These are phyloP conservation scores for Melikaiella ostensackeni DNA, from an alignment of 2,888 invertebrate species.

Conservation along the genomic window DNA sequence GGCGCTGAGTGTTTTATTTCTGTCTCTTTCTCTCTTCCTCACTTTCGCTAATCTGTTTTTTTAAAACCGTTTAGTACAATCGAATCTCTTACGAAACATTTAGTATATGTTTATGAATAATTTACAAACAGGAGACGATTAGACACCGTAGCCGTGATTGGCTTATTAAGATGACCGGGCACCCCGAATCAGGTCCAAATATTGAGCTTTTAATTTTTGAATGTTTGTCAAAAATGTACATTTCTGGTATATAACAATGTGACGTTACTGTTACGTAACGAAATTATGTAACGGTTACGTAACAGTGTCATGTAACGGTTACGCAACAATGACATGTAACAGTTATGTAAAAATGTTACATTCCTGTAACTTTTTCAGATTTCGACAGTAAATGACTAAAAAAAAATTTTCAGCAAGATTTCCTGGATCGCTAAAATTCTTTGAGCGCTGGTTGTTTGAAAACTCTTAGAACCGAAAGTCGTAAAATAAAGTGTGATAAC, in stretches of 20 bases:
- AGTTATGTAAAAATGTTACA: neutral
- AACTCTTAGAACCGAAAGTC: slow-evolving; percentile 9
- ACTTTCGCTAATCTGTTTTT: slow-evolving; percentile 41
- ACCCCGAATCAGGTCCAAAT: slow-evolving; percentile 50
- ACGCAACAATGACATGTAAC: too few relatives aligned
- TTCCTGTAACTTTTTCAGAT: neutral
- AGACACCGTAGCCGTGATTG: slow-evolving; percentile 63
- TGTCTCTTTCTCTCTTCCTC: slow-evolving; percentile 34
- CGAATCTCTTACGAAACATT: slow-evolving; percentile 68
- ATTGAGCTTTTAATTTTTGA: slow-evolving; percentile 40
- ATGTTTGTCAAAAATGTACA: slow-evolving; percentile 3
- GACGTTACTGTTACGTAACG: neutral
- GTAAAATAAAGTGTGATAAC: neutral
- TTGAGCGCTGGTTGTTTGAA: slow-evolving; percentile 16
- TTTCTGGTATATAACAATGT: neutral
- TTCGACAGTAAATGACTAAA: neutral
- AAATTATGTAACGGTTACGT: neutral
- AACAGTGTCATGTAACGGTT: neutral
- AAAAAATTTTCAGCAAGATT: neutral
- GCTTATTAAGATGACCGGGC: slow-evolving; percentile 58
- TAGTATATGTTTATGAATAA: slow-evolving; percentile 66
- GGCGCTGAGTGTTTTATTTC: slow-evolving; percentile 37
- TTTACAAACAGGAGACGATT: slow-evolving; percentile 73
- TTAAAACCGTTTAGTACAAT: slow-evolving; percentile 47
- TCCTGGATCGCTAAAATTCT: slow-evolving; percentile 13